Evolutionary conservation across 64 coral and sea anemone species (phyloP), one percentile per base, ranked within the genome.

Genomic region (Stylophora pistillata): DNA sequence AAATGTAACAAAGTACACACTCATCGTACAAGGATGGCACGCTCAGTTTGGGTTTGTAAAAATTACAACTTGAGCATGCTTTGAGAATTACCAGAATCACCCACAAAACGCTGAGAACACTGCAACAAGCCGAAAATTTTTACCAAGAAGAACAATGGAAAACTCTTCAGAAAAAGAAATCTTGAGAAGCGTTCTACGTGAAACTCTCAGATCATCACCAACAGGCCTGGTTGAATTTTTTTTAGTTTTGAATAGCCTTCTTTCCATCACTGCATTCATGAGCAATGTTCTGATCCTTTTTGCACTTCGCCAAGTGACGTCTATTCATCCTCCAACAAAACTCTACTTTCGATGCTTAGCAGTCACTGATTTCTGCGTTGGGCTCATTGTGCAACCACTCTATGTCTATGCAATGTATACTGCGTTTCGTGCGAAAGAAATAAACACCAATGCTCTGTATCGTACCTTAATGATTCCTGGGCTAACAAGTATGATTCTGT

Each of bases 321-420:
- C 78, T 5, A 58, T 82, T 82, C 58, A 82, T 20, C 58, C 31
- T 27, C 78, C 58, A 18, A 63, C 78, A 1, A 82, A 82, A 82
- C 59, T 82, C 27, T 64, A 64, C 30, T 37, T 82, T 82, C 58
- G 30, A 13, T 61, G n/a, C 17, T 18, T 82, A 20, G 58, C 31
- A 9, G 4, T 31, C 30, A 82, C 78, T 23, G 78, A 82, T 37
- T 12, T 82, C 13, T 63, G 78, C 60, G 78, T 82, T 64, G 78
- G 78, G 10, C 29, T 82, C 11, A 41, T 82, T 82, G 30, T 23
- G 4, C 58, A 82, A 31, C 78, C 78, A 63, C 30, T 82, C 6
- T 12, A 31, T n/a, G 78, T 82, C 1, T 12, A 31, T n/a, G 78
- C 23, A 12, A 58, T 21, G 7, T 9, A 16, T 3, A 37, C 14